A percentile compares a stretch with the other conserved stretches of the same genome.
Conservation (phyloP, 2,888 invertebrate genomes). For the Eulithis prunata region DNA sequence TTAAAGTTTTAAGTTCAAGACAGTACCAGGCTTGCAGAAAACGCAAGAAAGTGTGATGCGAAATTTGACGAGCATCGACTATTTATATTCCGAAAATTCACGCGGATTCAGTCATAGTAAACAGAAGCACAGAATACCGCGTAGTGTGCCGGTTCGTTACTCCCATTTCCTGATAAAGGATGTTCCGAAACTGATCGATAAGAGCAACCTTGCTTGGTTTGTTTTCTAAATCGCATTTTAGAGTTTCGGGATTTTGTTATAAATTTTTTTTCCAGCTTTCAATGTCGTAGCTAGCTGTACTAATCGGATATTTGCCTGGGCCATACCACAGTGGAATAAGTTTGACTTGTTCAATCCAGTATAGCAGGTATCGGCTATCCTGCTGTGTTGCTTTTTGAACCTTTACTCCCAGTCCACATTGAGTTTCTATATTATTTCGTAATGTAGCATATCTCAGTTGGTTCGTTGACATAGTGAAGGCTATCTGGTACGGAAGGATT, state of each 20-base stretch:
- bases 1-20: neutral
- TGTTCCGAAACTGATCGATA: conserved; percentile 70
- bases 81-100: conserved; percentile 65
- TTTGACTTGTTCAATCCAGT: too few relatives aligned
- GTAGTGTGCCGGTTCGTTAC: conserved; percentile 62
- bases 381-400: too few relatives aligned
- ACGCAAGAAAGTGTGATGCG: conserved; percentile 54
- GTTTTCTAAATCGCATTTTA: conserved; percentile 44
- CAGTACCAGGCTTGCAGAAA: conserved; percentile 56
- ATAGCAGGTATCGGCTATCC: too few relatives aligned
- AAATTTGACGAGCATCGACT: conserved; percentile 48
- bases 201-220: conserved; percentile 57
- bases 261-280: too few relatives aligned
- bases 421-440: too few relatives aligned
- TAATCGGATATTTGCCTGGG: too few relatives aligned
- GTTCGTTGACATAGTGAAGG: conserved; percentile 41
- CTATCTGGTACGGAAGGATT: conserved; percentile 36
- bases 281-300: too few relatives aligned
- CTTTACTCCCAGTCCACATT: too few relatives aligned
- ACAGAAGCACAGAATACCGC: conserved; percentile 52
- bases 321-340: too few relatives aligned
- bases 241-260: neutral
- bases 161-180: conserved; percentile 75
- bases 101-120: conserved; percentile 64
- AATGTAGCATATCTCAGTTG: neutral